Evolutionary conservation across 64 coral and sea anemone genomes (phyloP).

Genomic region (Dendronephthya gigantea): DNA sequence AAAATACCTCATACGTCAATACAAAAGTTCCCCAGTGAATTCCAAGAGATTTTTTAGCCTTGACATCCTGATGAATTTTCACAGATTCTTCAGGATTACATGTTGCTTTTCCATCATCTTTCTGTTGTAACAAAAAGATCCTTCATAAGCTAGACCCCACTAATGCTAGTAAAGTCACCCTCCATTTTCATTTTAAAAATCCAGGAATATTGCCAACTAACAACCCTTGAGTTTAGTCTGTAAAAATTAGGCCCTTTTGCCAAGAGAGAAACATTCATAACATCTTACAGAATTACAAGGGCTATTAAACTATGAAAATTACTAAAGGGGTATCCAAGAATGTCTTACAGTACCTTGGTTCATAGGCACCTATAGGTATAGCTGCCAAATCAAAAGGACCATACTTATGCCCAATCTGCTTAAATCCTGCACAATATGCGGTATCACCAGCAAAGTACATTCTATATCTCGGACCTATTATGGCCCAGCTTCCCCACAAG

Average conservation of each 20-base stretch:
- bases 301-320: not conserved
- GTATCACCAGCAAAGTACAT: constrained; percentile 89
- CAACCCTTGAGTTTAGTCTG: no score
- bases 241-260: no score
- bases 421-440: constrained; percentile 58
- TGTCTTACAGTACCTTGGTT: constrained; percentile 53
- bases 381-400: constrained; percentile 96
- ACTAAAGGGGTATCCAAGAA: not conserved
- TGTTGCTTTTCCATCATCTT: constrained; percentile 66
- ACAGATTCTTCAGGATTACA: constrained; percentile 71
- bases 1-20: constrained; percentile 63
- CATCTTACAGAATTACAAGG: not conserved
- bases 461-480: constrained; percentile 61
- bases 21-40: constrained; percentile 88
- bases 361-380: constrained; percentile 87
- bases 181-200: no score
- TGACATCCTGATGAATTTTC: constrained; percentile 67
- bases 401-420: constrained; percentile 58
- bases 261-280: no score
- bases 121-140: constrained; percentile 3
- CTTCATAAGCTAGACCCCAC: not conserved
- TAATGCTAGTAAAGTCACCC: not conserved
- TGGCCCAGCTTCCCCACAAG: constrained; percentile 77
- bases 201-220: no score
- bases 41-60: constrained; percentile 48